Evolutionary conservation across 1,140 invertebrate genomes (phyloP), one percentile per base, ranked within the genome.

Genomic region (Zaprionus ghesquierei): DNA sequence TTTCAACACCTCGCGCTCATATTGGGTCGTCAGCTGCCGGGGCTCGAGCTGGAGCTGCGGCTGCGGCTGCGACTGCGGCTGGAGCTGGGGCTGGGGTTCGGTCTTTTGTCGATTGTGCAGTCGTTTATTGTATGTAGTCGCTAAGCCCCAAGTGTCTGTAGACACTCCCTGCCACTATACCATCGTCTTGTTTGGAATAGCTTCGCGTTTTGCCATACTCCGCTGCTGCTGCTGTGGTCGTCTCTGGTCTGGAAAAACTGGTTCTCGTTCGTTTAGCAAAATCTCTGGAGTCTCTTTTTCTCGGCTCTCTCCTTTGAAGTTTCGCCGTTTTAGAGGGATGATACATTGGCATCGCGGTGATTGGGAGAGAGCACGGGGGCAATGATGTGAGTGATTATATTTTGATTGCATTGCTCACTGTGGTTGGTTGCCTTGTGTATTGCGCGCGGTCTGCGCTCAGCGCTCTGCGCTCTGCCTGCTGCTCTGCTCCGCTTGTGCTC

Each of bases 311-410:
- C 54, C 82, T 89, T 89, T 89, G 84, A 89, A 80, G 85, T 89
- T 89, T 84, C 68, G 79, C 84, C 84, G 85, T 89, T 87, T 81
- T 64, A 75, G 80, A 84, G 84, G 84, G 84, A 84, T 89, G 84
- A 89, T 89, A 86, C 82, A 86, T 87, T 81, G 79, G 85, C 84
- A 80, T 89, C 77, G 85, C 79, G 84, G 84, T 87, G 84, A 87
- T 89, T 84, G 84, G 84, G 76, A 87, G 84, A 84, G 84, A 89
- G 84, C 85, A 89, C 85, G 85, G 84, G 84, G 84, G 85, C 84
- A 89, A 87, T 89, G 84, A 89, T 89, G 84, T 89, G 84, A 89
- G 84, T 89, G 84, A 89, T 89, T 89, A 89, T 89, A 89, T 89
- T 89, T 89, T 89, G 84, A 89, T 89, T 89, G 84, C 82, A 87